Evolutionary conservation across 2,888 invertebrate species (phyloP).

Genomic region (Ypsolopha scabrella): DNA sequence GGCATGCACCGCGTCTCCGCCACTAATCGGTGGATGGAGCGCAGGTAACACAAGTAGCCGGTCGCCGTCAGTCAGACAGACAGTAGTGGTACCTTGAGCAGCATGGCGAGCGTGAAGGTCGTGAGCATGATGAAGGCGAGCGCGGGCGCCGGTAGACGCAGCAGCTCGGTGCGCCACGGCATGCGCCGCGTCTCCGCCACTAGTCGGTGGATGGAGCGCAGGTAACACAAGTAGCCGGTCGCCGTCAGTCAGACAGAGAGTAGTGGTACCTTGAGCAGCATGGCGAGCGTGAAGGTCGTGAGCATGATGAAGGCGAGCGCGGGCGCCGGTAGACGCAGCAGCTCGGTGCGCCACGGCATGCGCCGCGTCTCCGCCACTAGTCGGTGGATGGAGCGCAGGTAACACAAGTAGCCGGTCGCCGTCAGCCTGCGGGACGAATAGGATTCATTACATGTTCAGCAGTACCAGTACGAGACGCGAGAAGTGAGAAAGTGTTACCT

Average conservation of each 20-base stretch:
- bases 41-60: too few species aligned
- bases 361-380: constrained; percentile 80
- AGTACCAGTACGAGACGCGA: too few species aligned
- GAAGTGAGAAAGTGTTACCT: too few species aligned
- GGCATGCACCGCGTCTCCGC: too few species aligned
- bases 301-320: constrained; percentile 77
- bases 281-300: constrained; percentile 76
- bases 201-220: constrained; percentile 81
- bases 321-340: constrained; percentile 78
- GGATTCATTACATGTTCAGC: too few species aligned
- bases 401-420: constrained; percentile 85
- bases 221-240: constrained; percentile 84
- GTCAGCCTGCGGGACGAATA: constrained; percentile 67
- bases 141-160: too few species aligned
- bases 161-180: too few species aligned
- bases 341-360: constrained; percentile 79
- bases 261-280: constrained; percentile 75
- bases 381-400: constrained; percentile 81
- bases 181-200: constrained; percentile 80
- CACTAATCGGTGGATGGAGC: too few species aligned
- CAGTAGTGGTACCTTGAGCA: too few species aligned
- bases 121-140: too few species aligned
- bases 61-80: too few species aligned
- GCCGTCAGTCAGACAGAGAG: constrained; percentile 74
- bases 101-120: too few species aligned